phyloP scores from a whole-genome alignment of 2,888 invertebrate genomes.

The Cheilosia scutellata region DNA sequence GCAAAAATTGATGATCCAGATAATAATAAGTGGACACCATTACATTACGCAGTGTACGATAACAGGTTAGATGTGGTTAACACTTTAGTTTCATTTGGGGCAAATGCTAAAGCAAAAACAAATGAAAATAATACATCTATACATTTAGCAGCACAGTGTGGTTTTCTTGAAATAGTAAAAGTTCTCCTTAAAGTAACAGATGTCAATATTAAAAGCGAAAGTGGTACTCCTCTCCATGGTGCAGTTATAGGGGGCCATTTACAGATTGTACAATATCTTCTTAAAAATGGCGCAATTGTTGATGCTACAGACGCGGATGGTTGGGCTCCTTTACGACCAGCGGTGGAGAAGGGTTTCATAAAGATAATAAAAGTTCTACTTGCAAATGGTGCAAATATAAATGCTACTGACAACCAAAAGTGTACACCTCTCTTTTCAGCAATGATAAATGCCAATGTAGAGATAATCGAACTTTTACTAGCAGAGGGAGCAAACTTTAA shows the following conservation, averaged over 20 bases:
- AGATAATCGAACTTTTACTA: not conserved
- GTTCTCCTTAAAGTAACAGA: not conserved
- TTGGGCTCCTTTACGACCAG: not conserved
- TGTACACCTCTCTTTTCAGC: not conserved
- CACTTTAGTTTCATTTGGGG: not conserved
- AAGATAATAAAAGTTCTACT: not conserved
- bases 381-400: not conserved
- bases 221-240: not conserved
- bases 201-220: not conserved
- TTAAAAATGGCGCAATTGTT: not conserved
- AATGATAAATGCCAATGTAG: not conserved
- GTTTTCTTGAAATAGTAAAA: not conserved
- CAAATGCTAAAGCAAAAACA: not conserved
- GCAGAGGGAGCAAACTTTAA: not conserved
- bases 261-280: not conserved
- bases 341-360: not conserved
- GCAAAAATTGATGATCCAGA: not conserved
- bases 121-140: not conserved
- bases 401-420: not conserved
- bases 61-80: not conserved
- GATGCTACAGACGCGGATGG: not conserved
- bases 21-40: not conserved
- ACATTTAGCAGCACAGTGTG: not conserved
- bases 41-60: not conserved
- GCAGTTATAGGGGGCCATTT: not conserved